Evolutionary conservation across 1,140 invertebrate species (phyloP), one percentile per base, ranked within the genome.

Genomic region (Druon quercuslanigerum): DNA sequence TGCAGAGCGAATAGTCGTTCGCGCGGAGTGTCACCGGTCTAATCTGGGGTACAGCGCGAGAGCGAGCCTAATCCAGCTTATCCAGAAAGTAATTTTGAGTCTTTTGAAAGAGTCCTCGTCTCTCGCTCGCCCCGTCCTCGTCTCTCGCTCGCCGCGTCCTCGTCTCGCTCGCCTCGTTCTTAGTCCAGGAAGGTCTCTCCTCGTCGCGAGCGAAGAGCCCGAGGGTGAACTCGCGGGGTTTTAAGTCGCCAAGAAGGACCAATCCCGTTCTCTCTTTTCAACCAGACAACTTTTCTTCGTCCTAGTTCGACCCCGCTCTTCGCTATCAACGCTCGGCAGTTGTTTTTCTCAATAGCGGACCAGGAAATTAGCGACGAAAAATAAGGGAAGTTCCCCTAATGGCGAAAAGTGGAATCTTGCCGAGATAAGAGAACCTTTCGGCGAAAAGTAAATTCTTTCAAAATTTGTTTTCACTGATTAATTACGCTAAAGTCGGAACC

Each of bases 11-110:
- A 75, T 80, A 78, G 84, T 71, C 73, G 80, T 57, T 78, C 79
- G 71, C 76, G 56, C 76, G 73, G 81, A 85, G 84, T 88, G 90
- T 89, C 87, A 87, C 85, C 84, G 79, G 84, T 91, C 88, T 91
- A 91, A 91, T 90, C 90, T 90, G 86, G 87, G 85, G 82, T 85
- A 87, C 87, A 83, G 84, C 83, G 88, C 81, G 87, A 86, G 89
- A 87, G 87, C 87, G 90, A 90, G 88, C 88, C 90, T 91, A 91
- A 91, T 91, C 90, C 90, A 91, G 90, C 90, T 91, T 91, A 91
- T 90, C 90, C 89, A 90, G 89, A 91, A 91, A 91, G 90, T 91
- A 91, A 91, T 91, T 91, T 90, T 91, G 90, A 90, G 87, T 91
- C 89, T 90, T 91, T 91, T 91, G 79, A 91, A 91, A 90, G 84